phyloP scores from a whole-genome alignment of 2,113 vertebrate species.

The Gymnorhina tibicen region DNA sequence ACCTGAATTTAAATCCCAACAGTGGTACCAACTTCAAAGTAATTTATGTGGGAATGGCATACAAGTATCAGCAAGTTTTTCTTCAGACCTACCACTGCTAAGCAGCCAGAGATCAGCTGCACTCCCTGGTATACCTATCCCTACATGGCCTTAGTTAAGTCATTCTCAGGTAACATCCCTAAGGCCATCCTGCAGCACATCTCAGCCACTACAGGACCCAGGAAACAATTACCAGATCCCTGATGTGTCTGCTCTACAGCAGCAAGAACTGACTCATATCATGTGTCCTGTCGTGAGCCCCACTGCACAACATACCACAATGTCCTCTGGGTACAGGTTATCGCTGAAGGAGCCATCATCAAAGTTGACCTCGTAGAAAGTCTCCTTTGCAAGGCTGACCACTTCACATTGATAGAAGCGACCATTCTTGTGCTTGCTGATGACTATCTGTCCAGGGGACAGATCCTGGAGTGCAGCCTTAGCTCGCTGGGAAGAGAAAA shows the following conservation, averaged over 20 bases:
- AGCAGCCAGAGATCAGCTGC: neutral
- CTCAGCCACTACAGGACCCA: neutral
- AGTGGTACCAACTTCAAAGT: neutral
- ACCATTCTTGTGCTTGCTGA: conserved; percentile 97
- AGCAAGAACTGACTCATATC: neutral
- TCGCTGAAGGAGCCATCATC: conserved; percentile 98
- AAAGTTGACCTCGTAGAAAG: conserved; percentile 97
- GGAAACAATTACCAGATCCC: neutral
- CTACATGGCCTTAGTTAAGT: neutral
- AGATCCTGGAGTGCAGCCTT: conserved; percentile 91
- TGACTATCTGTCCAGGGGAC: conserved; percentile 89
- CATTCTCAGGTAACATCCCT: neutral
- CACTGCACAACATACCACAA: conserved; percentile 81
- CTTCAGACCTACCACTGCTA: neutral
- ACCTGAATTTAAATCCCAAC: neutral
- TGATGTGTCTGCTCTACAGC: neutral
- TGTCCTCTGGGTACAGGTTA: conserved; percentile 96
- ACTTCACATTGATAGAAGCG: conserved; percentile 98
- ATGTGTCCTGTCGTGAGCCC: neutral
- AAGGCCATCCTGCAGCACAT: neutral
- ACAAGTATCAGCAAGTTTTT: neutral
- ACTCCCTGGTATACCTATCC: neutral
- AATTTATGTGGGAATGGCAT: neutral
- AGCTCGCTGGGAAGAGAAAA: conserved; percentile 75
- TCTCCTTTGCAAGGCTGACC: conserved; percentile 91